phyloP scores from a whole-genome alignment of 2,888 invertebrate species.

The Lithosia quadra region DNA sequence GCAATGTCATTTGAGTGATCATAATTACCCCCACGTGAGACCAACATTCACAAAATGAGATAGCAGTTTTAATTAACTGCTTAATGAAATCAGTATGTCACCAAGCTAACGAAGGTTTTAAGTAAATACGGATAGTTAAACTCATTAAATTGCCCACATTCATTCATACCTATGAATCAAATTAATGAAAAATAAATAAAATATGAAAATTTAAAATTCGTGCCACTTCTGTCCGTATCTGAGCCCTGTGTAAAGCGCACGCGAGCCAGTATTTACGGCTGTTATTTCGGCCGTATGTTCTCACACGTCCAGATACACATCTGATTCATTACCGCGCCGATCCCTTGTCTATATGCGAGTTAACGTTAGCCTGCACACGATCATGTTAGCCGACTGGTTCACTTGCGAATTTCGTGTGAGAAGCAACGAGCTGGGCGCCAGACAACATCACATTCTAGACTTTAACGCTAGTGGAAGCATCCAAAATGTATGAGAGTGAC shows the following conservation, averaged over 20 bases:
- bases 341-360: conserved; percentile 68
- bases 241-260: conserved; percentile 65
- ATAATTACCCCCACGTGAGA: not conserved
- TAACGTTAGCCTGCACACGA: conserved; percentile 43
- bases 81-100: not conserved
- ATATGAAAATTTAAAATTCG: not conserved
- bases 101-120: not conserved
- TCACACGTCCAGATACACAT: conserved; percentile 86
- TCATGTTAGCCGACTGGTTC: conserved; percentile 20
- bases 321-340: conserved; percentile 83
- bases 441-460: too few relatives aligned
- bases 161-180: too few relatives aligned
- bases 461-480: too few relatives aligned
- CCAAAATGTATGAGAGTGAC: too few relatives aligned
- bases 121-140: not conserved
- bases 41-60: not conserved
- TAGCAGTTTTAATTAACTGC: too few relatives aligned
- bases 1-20: not conserved
- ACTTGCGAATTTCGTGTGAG: conserved; percentile 8
- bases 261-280: conserved; percentile 84
- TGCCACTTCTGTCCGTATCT: conserved; percentile 60
- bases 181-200: not conserved
- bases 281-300: conserved; percentile 86
- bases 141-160: too few relatives aligned
- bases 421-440: too few relatives aligned